Evolutionary conservation across 2,113 vertebrate genomes (phyloP).

Genomic region (Scolopax mira): DNA sequence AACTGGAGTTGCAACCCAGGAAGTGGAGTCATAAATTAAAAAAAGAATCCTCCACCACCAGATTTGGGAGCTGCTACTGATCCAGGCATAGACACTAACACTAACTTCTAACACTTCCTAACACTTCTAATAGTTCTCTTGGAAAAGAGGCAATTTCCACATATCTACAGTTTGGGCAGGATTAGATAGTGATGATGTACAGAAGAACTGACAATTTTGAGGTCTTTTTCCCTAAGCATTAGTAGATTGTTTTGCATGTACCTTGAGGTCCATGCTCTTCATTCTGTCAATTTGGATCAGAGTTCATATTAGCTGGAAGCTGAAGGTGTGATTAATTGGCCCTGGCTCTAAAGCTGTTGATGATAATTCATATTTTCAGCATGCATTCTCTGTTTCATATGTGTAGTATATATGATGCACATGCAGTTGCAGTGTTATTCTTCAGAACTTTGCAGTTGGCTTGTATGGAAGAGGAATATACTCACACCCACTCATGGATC

Average conservation of each 20-base stretch:
- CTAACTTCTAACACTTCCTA: no score
- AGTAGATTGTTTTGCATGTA: neutral
- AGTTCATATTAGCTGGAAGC: neutral
- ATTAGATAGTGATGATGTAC: neutral
- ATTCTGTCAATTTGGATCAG: neutral
- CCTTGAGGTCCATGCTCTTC: neutral
- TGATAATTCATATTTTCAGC: neutral
- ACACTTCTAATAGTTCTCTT: neutral
- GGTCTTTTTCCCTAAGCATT: neutral
- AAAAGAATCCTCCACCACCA: neutral
- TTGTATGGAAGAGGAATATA: neutral
- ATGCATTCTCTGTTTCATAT: neutral
- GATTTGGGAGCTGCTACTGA: neutral
- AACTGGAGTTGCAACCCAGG: neutral
- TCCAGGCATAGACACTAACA: neutral
- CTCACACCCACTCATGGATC: neutral
- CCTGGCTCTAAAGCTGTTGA: neutral
- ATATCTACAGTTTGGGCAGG: neutral
- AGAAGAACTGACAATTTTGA: neutral
- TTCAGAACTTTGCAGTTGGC: neutral
- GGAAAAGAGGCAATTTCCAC: neutral
- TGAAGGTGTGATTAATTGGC: neutral
- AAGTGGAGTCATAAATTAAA: neutral
- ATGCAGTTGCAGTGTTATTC: neutral
- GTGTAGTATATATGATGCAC: neutral